Evolutionary conservation across 2,113 vertebrate genomes (phyloP), one percentile per base, ranked within the genome.

Genomic region (Pundamilia nyererei): DNA sequence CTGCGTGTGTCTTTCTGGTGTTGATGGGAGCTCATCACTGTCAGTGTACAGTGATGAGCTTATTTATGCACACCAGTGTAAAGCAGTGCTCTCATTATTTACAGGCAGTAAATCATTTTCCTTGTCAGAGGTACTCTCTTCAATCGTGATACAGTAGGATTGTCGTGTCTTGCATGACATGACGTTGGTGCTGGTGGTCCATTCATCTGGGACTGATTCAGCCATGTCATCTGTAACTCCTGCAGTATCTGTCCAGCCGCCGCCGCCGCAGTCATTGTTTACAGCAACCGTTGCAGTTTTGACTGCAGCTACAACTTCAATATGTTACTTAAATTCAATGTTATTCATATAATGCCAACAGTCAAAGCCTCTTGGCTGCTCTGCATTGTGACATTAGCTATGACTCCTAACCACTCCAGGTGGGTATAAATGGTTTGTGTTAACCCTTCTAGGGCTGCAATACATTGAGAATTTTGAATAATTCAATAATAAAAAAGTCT

Each of bases 261-360:
- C 6, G 1, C n/a, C 6, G 1, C n/a, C 6, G 1, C 58, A 33
- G 29, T 33, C 58, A 33, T 62, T 62, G 58, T 62, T 60, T 17
- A 33, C 26, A 60, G 58, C 0, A 35, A 2, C 58, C 0, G 3
- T n/a, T 62, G 58, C 58, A 62, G 58, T 10, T 62, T 35, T 62
- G 58, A 62, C 58, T 62, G 58, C 58, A 62, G 9, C 58, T 35
- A 35, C 58, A 62, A n/a, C 10, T 62, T 62, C 0, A 12, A n/a
- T 62, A 35, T 62, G 31, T 62, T 62, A 35, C 3, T n/a, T 62
- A 62, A 62, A 62, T 62, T 12, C 0, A 62, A 0, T 62, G 31
- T 35, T 35, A 0, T 35, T 62, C 9, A 5, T n/a, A 62, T 33
- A 11, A 19, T 0, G 58, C 9, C 31, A 35, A 35, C 58, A 35